phyloP scores from a whole-genome alignment of 2,797 vertebrate species.

The Gymnopithys bicolor region DNA sequence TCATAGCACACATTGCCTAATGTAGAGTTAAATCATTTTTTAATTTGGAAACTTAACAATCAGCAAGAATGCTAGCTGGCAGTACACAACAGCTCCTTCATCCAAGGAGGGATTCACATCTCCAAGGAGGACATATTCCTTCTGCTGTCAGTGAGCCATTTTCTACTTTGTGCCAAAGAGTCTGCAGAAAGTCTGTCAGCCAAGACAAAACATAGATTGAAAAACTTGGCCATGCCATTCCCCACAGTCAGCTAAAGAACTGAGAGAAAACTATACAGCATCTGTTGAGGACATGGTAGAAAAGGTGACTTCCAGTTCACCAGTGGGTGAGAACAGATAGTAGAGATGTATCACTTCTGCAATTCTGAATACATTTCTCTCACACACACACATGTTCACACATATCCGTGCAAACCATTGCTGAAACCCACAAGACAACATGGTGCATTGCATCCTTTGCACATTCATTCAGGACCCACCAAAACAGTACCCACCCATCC shows the following conservation, averaged over 20 bases:
- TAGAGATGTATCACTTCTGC: background rate
- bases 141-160: slow-evolving; percentile 47
- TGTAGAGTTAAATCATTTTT: slow-evolving; percentile 22
- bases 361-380: background rate
- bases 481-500: background rate
- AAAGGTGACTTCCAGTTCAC: background rate
- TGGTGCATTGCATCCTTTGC: background rate
- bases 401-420: background rate
- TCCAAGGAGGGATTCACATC: slow-evolving; percentile 47
- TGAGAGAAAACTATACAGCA: background rate
- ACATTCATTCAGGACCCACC: background rate
- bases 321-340: background rate
- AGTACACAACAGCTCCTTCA: slow-evolving; percentile 32
- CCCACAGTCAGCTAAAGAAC: background rate
- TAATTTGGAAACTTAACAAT: slow-evolving; percentile 43
- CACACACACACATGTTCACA: background rate
- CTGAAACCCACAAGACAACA: background rate
- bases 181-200: slow-evolving; percentile 36
- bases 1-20: background rate
- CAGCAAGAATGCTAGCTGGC: slow-evolving; percentile 59
- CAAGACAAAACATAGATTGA: slow-evolving; percentile 40
- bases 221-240: background rate
- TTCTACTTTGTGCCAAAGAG: background rate
- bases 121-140: slow-evolving; percentile 40
- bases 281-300: background rate